phyloP scores from a whole-genome alignment of 2,888 invertebrate genomes.

The Cheilosia impressa region DNA sequence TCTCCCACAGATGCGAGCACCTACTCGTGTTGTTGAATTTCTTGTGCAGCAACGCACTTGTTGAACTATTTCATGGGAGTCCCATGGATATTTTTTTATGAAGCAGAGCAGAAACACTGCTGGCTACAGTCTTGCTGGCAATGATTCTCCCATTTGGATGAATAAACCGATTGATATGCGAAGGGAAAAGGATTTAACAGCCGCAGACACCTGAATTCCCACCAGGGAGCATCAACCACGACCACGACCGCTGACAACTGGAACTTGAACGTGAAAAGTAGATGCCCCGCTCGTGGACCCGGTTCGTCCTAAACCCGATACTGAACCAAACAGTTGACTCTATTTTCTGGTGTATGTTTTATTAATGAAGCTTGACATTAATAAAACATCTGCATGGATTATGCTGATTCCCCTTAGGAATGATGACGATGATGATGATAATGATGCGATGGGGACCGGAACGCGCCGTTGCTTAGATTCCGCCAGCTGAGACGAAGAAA shows the following conservation, averaged over 20 bases:
- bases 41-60: background rate
- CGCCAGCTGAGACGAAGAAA: conserved; percentile 21
- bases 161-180: conserved; percentile 57
- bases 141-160: conserved; percentile 46
- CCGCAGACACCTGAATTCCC: conserved; percentile 74
- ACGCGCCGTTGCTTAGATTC: conserved; percentile 24
- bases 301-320: conserved; percentile 18
- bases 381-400: conserved; percentile 77
- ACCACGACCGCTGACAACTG: conserved; percentile 64
- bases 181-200: conserved; percentile 60
- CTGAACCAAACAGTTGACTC: conserved; percentile 55
- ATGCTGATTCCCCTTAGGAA: conserved; percentile 74
- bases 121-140: conserved; percentile 25
- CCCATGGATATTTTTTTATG: background rate
- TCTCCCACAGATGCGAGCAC: too few relatives aligned
- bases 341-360: conserved; percentile 76
- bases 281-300: background rate
- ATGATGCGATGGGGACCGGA: conserved; percentile 71
- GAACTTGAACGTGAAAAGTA: conserved; percentile 61
- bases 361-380: conserved; percentile 77
- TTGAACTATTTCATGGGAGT: conserved; percentile 17
- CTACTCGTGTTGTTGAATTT: background rate
- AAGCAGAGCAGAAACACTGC: background rate
- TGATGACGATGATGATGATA: conserved; percentile 74
- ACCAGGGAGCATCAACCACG: conserved; percentile 40